Conservation (phyloP, 1,140 invertebrate species). For the Meloidogyne chitwoodi region DNA sequence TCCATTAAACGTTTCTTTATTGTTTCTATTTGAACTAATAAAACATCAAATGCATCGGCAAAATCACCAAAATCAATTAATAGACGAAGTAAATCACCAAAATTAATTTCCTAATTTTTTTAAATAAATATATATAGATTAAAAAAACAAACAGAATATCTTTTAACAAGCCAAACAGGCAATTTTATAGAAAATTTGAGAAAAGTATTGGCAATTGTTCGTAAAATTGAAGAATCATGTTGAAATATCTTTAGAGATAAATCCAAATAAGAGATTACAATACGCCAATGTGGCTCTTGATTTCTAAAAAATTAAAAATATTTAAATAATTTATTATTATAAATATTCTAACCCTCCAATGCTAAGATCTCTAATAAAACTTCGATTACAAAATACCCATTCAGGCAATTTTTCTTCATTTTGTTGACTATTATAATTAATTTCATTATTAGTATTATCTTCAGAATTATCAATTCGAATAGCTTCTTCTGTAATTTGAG, state of each 20-base stretch:
- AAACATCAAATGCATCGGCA: slow-evolving; percentile 24
- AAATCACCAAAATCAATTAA: slow-evolving; percentile 42
- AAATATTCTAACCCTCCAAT: not conserved
- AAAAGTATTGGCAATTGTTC: slow-evolving; percentile 33
- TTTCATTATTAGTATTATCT: not conserved
- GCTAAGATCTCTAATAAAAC: slow-evolving; percentile 19
- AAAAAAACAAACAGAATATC: slow-evolving; percentile 25
- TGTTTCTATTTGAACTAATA: slow-evolving; percentile 25
- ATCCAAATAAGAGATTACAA: slow-evolving; percentile 41
- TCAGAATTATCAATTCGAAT: slow-evolving; percentile 10
- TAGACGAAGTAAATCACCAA: slow-evolving; percentile 32
- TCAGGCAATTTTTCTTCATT: slow-evolving; percentile 24
- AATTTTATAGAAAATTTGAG: slow-evolving; percentile 21
- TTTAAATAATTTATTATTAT: not conserved
- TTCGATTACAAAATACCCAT: slow-evolving; percentile 22
- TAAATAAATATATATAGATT: not conserved
- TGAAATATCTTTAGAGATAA: slow-evolving; percentile 27
- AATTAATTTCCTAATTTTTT: slow-evolving; percentile 28
- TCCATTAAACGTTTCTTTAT: slow-evolving; percentile 6
- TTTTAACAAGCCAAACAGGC: slow-evolving; percentile 32
- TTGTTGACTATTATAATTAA: not conserved
- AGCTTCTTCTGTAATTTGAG: slow-evolving; percentile 25
- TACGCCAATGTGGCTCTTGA: slow-evolving; percentile 30
- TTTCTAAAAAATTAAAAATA: slow-evolving; percentile 24
- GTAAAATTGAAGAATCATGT: slow-evolving; percentile 30